Conservation (phyloP, 2,113 vertebrate genomes). For the Reinhardtius hippoglossoides region DNA sequence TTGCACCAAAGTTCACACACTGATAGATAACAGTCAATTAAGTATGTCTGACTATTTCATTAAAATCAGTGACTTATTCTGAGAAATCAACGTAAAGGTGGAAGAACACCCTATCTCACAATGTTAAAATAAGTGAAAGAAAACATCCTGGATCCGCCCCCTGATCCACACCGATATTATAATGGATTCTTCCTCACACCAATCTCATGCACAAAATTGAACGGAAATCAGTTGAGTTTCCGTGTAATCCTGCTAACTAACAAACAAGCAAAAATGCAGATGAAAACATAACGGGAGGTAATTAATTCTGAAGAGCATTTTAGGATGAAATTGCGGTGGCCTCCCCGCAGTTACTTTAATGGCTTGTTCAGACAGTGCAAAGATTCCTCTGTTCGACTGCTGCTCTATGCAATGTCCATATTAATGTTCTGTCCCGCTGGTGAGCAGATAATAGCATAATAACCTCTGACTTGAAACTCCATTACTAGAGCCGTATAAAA, state of each 20-base stretch:
- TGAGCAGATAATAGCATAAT: constrained; percentile 1
- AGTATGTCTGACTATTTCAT: too few relatives aligned
- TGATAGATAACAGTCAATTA: too few relatives aligned
- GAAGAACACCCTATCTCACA: too few relatives aligned
- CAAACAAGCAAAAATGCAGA: background rate
- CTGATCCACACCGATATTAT: too few relatives aligned
- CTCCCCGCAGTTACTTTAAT: background rate
- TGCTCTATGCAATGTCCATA: background rate
- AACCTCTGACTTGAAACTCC: constrained; percentile 22
- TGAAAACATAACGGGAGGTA: background rate
- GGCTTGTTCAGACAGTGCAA: background rate
- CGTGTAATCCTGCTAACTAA: background rate
- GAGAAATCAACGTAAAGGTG: too few relatives aligned
- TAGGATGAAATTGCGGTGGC: background rate
- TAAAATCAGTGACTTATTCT: too few relatives aligned
- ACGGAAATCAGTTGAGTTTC: background rate
- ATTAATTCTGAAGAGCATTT: background rate
- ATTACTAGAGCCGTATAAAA: constrained; percentile 9
- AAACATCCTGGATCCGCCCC: too few relatives aligned
- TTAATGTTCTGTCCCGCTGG: background rate
- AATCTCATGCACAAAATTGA: too few relatives aligned
- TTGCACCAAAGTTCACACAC: too few relatives aligned
- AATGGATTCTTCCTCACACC: too few relatives aligned
- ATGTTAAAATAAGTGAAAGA: too few relatives aligned
- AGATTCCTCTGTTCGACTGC: background rate